A percentile compares a stretch with the other conserved stretches of the same genome.
Conservation (phyloP, 2,888 invertebrate genomes). For the Branchellion lobata region DNA sequence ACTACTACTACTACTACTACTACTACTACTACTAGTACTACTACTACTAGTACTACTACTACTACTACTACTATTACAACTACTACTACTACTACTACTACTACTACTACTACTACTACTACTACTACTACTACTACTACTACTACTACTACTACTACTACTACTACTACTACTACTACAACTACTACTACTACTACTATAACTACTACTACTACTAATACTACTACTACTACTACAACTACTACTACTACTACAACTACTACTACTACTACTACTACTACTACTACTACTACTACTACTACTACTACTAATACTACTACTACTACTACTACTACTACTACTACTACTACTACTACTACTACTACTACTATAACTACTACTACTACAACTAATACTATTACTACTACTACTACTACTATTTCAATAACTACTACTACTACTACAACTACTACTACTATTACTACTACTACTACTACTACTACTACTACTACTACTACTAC, state of each 20-base stretch:
- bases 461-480: no score
- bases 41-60: constrained; percentile 50
- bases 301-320: no score
- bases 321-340: no score
- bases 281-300: not conserved
- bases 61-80: constrained; percentile 48
- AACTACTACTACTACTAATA: no score
- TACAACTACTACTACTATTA: no score
- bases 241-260: not conserved
- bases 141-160: constrained; percentile 45
- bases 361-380: no score
- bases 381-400: no score
- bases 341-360: no score
- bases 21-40: constrained; percentile 50
- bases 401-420: no score
- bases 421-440: no score
- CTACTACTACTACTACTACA: constrained; percentile 45
- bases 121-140: constrained; percentile 45
- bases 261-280: not conserved
- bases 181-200: constrained; percentile 47
- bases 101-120: constrained; percentile 47
- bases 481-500: no score
- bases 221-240: no score
- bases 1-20: constrained; percentile 49
- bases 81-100: constrained; percentile 42